phyloP scores from a whole-genome alignment of 2,113 vertebrate genomes.

The Oryzias woworae region DNA sequence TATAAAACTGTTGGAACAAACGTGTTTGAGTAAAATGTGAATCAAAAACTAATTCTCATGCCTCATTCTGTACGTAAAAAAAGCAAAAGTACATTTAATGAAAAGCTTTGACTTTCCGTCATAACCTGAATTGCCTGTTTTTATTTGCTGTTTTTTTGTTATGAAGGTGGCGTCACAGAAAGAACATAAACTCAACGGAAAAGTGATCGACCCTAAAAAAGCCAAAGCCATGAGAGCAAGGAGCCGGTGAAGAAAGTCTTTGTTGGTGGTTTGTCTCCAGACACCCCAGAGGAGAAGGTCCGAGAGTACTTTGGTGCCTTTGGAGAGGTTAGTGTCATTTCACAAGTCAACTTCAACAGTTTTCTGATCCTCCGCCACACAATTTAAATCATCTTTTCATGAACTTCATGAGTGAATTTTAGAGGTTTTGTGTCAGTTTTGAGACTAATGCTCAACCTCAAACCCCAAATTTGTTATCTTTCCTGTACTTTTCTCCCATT shows the following conservation, averaged over 20 bases:
- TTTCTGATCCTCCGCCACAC: neutral
- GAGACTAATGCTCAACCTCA: no score
- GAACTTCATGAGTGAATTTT: no score
- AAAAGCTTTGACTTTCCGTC: no score
- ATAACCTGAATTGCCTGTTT: neutral
- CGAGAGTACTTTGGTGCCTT: conserved; percentile 94
- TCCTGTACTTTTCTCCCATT: no score
- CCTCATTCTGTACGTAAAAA: no score
- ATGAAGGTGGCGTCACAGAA: conserved; percentile 92
- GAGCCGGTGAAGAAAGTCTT: conserved; percentile 99
- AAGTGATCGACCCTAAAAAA: conserved; percentile 98
- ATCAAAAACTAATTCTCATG: no score
- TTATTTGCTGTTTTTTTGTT: neutral
- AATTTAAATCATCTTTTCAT: no score
- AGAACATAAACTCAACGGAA: conserved; percentile 97
- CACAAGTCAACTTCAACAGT: neutral
- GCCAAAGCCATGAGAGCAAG: conserved; percentile 99
- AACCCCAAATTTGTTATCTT: no score
- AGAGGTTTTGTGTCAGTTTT: no score
- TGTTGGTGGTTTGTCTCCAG: conserved; percentile 96
- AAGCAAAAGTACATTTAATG: no score
- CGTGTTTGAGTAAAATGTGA: no score
- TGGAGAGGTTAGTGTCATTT: conserved; percentile 84
- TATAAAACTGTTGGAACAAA: no score
- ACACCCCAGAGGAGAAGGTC: conserved; percentile 98